Conservation (phyloP, 2,797 vertebrate genomes). For the Xerus rutilus region DNA sequence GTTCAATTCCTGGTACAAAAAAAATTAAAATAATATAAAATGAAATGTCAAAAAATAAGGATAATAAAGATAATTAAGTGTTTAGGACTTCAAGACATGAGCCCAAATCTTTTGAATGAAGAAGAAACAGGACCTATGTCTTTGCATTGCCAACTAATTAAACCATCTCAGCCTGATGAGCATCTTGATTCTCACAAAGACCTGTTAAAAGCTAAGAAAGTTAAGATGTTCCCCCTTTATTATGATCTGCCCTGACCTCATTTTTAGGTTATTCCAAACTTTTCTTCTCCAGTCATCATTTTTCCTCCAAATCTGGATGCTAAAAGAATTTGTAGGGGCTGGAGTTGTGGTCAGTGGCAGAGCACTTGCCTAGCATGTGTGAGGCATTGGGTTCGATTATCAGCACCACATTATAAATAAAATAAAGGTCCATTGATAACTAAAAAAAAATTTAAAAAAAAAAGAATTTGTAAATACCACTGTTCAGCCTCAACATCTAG, state of each 20-base stretch:
- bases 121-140: neutral
- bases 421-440: no score
- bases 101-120: neutral
- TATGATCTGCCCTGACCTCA: neutral
- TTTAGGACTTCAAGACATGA: neutral
- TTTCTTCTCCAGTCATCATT: neutral
- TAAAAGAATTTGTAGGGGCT: neutral
- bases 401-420: no score
- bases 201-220: neutral
- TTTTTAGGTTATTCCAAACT: neutral
- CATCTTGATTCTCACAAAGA: neutral
- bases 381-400: no score
- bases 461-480: neutral
- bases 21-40: neutral
- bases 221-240: neutral
- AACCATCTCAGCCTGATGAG: neutral
- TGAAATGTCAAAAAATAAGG: neutral
- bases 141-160: neutral
- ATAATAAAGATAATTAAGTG: neutral
- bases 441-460: no score
- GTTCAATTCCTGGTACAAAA: neutral
- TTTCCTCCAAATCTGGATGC: neutral
- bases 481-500: neutral
- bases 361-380: no score
- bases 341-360: no score